Evolutionary conservation across 2,888 invertebrate genomes (phyloP), one percentile per base, ranked within the genome.

Genomic region (Amiota mariae): DNA sequence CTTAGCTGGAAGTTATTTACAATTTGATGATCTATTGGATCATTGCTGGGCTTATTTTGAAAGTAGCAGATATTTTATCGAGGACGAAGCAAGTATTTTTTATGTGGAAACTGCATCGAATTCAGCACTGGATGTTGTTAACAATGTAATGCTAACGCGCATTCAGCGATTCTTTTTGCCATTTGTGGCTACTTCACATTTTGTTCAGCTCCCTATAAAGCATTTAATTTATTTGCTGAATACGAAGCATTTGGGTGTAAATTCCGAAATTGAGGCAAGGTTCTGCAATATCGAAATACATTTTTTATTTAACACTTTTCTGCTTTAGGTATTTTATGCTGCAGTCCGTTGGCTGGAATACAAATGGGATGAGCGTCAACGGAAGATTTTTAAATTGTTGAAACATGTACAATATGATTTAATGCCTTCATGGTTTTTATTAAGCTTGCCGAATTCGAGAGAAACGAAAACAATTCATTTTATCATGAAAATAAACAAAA

Each of bases 341-440:
- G 95, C 93, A 0, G 93, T 95, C 0, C 91, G 95, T 36, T 96
- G 96, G 96, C 85, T 96, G 63, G 92, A 93, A 85, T 92, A 93
- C 72, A 92, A 95, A 82, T 95, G 94, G 94, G 81, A 91, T 0
- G 87, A 90, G 0, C 91, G 95, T 1, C 91, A 92, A 20, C 88
- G 90, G 36, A 85, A 91, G 78, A 90, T 93, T 13, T 89, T 92
- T 0, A 92, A 93, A 1, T 90, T 96, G 2, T 91, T 95, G 90
- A 91, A 91, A 1, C 94, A 94, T 86, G 92, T 96, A 0, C 91
- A 95, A 20, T 96, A 95, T 85, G 94, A 94, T 0, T 91, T 94
- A 49, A 93, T 96, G 82, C 94, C 94, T 0, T 94, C 95, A 0
- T 94, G 95, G 93, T 95, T 95, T 85, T 91, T 96, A 57, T 93